phyloP scores from a whole-genome alignment of 2,797 vertebrate genomes.

The Limosa lapponica region DNA sequence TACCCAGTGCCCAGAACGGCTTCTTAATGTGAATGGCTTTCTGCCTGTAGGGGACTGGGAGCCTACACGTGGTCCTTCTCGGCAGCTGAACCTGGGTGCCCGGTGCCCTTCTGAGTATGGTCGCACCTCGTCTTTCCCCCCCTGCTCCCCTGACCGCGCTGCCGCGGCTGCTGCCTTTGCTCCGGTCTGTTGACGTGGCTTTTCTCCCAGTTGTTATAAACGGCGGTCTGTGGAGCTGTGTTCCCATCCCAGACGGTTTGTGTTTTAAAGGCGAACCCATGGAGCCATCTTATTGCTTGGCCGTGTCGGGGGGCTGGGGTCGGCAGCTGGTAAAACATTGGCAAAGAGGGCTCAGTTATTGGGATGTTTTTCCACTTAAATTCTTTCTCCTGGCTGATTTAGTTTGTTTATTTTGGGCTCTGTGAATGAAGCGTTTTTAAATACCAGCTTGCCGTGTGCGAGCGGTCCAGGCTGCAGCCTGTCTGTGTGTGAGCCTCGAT shows the following conservation, averaged over 20 bases:
- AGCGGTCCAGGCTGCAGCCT: neutral
- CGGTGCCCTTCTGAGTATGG: neutral
- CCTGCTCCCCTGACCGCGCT: accelerated
- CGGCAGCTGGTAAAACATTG: neutral
- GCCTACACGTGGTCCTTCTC: neutral
- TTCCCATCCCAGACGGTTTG: neutral
- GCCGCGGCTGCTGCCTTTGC: neutral
- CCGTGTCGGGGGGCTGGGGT: neutral
- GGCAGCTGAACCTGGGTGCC: neutral
- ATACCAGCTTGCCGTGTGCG: neutral
- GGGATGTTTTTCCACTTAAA: slow-evolving; percentile 4
- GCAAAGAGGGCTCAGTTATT: neutral
- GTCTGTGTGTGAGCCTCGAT: neutral
- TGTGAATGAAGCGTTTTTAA: slow-evolving; percentile 30
- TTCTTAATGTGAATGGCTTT: accelerated
- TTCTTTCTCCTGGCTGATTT: slow-evolving; percentile 11
- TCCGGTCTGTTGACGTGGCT: neutral
- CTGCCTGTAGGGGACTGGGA: neutral
- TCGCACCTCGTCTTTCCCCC: neutral
- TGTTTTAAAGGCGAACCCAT: neutral
- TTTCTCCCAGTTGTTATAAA: neutral
- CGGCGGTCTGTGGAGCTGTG: neutral
- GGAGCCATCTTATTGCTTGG: neutral
- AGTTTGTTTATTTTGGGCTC: neutral
- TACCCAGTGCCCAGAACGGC: neutral